Evolutionary conservation across 2,113 vertebrate species (phyloP).

Genomic region (Gallinago media): DNA sequence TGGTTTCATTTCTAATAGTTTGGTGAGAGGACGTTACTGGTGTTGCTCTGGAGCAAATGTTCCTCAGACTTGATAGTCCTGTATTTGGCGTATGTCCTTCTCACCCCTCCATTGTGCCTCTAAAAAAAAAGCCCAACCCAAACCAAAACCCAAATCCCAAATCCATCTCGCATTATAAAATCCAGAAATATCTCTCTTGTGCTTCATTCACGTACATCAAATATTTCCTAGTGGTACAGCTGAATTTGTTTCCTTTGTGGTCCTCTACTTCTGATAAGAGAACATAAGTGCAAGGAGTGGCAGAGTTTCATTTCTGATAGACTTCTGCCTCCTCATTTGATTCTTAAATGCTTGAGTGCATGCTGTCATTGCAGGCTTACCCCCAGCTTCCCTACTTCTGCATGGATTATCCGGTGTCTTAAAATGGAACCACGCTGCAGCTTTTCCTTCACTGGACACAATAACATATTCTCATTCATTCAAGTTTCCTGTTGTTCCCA

Average conservation of each 20-base stretch:
- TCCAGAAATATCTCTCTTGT: background rate
- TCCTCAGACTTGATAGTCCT: background rate
- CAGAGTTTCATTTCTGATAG: background rate
- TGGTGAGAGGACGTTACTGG: background rate
- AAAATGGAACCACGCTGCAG: background rate
- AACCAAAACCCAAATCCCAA: background rate
- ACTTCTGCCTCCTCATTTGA: background rate
- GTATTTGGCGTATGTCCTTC: accelerated
- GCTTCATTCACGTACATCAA: background rate
- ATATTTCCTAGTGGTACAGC: background rate
- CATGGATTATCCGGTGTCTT: background rate
- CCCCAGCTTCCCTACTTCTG: background rate
- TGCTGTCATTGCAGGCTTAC: background rate
- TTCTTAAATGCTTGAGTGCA: background rate
- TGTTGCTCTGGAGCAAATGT: background rate
- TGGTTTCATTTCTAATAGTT: background rate
- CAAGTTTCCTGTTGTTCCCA: background rate
- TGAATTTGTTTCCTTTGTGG: background rate
- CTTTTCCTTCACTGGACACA: background rate
- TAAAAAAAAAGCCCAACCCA: background rate
- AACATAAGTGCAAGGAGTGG: background rate
- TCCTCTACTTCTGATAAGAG: background rate
- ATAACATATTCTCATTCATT: background rate
- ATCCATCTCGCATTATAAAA: background rate
- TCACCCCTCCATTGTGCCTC: accelerated